Percentiles rank a stretch among this genome's conserved stretches.
These are phyloP conservation scores for Gallirallus australis DNA, from an alignment of 2,797 vertebrate genomes.

Conservation along the genomic window DNA sequence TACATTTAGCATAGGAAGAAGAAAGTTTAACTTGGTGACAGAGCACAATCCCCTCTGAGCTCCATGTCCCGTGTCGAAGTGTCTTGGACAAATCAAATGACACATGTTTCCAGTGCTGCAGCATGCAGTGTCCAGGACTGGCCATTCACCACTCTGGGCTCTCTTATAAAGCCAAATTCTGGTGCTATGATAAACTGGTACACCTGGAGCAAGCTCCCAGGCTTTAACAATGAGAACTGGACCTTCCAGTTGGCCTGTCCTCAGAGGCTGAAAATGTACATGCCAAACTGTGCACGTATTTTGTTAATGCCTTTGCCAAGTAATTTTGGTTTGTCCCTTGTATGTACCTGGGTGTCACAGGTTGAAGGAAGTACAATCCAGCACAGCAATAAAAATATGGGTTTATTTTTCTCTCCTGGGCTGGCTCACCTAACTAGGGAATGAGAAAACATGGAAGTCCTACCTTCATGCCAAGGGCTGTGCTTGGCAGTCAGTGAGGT, in stretches of 20 bases:
- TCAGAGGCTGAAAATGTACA: not conserved
- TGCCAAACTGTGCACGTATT: accelerated
- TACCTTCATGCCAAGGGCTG: conserved; percentile 82
- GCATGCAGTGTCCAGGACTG: not conserved
- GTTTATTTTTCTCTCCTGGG: not conserved
- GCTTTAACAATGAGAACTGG: accelerated
- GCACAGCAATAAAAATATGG: not conserved
- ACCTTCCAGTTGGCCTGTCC: not conserved
- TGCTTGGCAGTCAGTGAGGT: conserved; percentile 75
- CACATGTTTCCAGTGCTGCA: not conserved
- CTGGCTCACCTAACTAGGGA: not conserved
- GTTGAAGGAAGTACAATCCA: not conserved
- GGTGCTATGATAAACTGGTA: not conserved
- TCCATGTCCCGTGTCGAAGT: accelerated
- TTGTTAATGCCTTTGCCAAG: not conserved
- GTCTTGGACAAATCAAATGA: not conserved
- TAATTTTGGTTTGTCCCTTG: not conserved
- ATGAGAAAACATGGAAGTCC: not conserved
- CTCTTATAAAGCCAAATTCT: not conserved
- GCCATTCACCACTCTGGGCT: not conserved
- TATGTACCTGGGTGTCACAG: not conserved
- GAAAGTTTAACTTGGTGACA: conserved; percentile 10
- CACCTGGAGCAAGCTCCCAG: not conserved
- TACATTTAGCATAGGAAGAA: not conserved
- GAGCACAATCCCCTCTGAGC: not conserved